Percentiles rank a stretch among this genome's conserved stretches.
Conservation (phyloP, 2,888 invertebrate species). For the Agyllia agylla region DNA sequence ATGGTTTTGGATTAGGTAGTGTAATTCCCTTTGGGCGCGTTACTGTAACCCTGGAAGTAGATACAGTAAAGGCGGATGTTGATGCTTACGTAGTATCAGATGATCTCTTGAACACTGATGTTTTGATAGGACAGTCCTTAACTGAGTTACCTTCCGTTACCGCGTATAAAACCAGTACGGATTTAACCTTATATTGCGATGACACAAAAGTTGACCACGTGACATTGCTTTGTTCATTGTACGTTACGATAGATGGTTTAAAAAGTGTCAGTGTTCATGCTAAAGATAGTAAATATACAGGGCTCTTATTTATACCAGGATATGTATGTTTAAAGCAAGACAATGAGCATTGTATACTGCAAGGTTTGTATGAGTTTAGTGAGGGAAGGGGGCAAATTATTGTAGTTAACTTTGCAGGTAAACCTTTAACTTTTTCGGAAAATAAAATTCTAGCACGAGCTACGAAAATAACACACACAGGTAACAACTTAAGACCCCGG, state of each 20-base stretch:
- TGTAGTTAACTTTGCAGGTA: not conserved
- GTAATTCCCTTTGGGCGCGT: not conserved
- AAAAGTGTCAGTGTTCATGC: not conserved
- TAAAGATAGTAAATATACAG: not conserved
- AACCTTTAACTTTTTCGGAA: not conserved
- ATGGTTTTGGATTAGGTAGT: constrained; percentile 21
- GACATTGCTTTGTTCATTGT: not conserved
- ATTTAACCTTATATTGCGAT: not conserved
- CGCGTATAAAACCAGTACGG: not conserved
- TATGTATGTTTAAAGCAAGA: not conserved
- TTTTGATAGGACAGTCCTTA: not conserved
- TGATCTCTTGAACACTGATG: not conserved
- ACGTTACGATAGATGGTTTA: not conserved
- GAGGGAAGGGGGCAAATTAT: not conserved
- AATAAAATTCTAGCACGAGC: not conserved
- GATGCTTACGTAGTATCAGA: not conserved
- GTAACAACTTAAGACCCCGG: not conserved
- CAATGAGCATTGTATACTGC: not conserved
- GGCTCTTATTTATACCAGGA: not conserved
- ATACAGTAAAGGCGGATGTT: not conserved
- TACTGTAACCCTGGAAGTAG: not conserved
- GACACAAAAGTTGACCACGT: not conserved
- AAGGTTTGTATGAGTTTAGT: not conserved
- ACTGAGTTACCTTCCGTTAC: not conserved
- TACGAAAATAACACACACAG: not conserved